phyloP scores from a whole-genome alignment of 2,113 vertebrate species.

The Gallinago undulata region DNA sequence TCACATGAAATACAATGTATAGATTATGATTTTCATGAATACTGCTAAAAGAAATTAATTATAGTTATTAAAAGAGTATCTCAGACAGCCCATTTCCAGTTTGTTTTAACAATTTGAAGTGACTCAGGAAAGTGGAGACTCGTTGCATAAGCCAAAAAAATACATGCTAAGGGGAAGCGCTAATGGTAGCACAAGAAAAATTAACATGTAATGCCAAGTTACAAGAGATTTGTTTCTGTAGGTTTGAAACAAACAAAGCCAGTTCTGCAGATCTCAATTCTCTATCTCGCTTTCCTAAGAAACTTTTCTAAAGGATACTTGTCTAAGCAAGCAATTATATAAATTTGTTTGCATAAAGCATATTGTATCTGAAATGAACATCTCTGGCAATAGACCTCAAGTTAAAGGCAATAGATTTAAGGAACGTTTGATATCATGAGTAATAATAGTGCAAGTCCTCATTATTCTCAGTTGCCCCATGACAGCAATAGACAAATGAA shows the following conservation, averaged over 20 bases:
- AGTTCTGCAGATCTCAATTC: background rate
- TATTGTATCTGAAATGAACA: background rate
- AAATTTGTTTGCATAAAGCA: background rate
- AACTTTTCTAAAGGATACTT: background rate
- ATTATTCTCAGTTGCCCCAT: background rate
- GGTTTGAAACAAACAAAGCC: background rate
- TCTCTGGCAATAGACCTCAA: background rate
- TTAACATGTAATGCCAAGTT: background rate
- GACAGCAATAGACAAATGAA: background rate
- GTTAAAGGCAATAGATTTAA: background rate
- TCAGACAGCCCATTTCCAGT: background rate
- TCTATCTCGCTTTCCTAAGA: background rate
- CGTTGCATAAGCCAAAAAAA: background rate
- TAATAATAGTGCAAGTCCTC: background rate
- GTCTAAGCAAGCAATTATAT: background rate
- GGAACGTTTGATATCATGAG: background rate
- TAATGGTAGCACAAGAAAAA: background rate
- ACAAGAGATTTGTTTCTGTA: background rate
- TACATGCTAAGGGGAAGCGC: background rate
- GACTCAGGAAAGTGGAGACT: background rate
- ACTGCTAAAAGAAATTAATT: background rate
- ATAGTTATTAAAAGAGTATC: background rate
- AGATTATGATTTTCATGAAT: background rate
- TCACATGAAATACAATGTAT: background rate
- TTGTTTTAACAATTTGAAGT: background rate